Evolutionary conservation across 2,113 vertebrate genomes (phyloP), one percentile per base, ranked within the genome.

Genomic region (Hassar affinis): DNA sequence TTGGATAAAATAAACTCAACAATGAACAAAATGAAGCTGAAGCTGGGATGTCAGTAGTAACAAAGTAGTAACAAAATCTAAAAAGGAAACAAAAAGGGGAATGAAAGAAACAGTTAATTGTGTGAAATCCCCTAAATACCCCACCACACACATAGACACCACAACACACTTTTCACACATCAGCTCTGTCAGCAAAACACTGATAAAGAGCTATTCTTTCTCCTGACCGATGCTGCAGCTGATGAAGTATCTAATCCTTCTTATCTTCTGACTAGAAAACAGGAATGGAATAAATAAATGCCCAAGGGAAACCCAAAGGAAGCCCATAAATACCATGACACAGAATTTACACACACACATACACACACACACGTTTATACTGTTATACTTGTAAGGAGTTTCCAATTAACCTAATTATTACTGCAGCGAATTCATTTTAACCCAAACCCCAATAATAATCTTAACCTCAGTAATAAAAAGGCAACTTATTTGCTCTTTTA

Each of bases 221-320:
- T 75, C 47, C 30, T 71, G 49, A 59, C 56, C 54, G 79, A 81
- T 4, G 51, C 78, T 38, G 76, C 79, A 54, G 25, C 82, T 71
- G 51, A 75, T 61, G 64, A 15, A 82, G 27, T 64, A 45, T 42
- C 61, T 45, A 82, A 52, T 62, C 68, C 52, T 49, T 77, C 68
- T 71, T 62, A 71, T 78, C 69, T 62, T 78, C 61, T 22, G 66
- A 79, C 69, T 51, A 80, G 68, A 56, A 82, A 84, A 78, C 78
- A 57, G 75, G 56, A 79, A 66, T 49, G 61, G 80, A 82, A 82
- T 84, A 87, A 84, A 75, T 74, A 79, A 86, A 81, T 81, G 80
- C 69, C 17, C 14, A 27, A 81, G 72, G n/a, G 18, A 38, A n/a
- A 64, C 77, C 45, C 35, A n/a, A 72, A 38, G 38, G 69, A 61